Evolutionary conservation across 2,797 vertebrate species (phyloP), one percentile per base, ranked within the genome.

Genomic region (Dryobates pubescens): DNA sequence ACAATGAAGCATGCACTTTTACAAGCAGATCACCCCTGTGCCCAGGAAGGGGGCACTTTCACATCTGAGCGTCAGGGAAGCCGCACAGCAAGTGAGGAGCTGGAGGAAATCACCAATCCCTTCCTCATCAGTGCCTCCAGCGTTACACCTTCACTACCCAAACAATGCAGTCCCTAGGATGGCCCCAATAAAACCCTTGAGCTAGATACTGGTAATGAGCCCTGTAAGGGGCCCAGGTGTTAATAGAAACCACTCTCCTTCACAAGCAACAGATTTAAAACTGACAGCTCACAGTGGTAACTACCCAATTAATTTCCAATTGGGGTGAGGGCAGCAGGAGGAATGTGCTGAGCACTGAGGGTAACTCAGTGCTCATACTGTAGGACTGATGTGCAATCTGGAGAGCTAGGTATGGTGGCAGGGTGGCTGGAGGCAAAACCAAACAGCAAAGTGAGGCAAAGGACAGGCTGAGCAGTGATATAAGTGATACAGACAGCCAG

Each of bases 301-400:
- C 3, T 13, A 19, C 34, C 38, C 20, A 58, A 22, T 11, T 75
- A 43, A 82, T 53, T 69, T 78, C 64, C 61, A 51, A 56, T n/a
- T 1, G 1, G 34, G 58, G 32, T 20, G 51, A 75, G 17, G 54
- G 59, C 59, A 83, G 63, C 56, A 47, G 59, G 58, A 78, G 19
- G 51, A 82, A 71, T 1, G 1, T 0, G 1, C 34, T 2, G 0
- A n/a, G n/a, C n/a, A n/a, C n/a, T n/a, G n/a, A n/a, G n/a, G 4
- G 0, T 53, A 80, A 64, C 34, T 51, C 61, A 10, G 7, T 0
- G 1, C 43, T 1, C 3, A 9, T 36, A 4, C 19, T 4, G n/a
- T 10, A 38, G 29, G 34, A 19, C 19, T 4, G 53, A 47, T 4
- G 29, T 3, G 16, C 26, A 29, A 58, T 65, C 19, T 7, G 61